Evolutionary conservation across 2,888 invertebrate genomes (phyloP).

Genomic region (Nasonia oneida): DNA sequence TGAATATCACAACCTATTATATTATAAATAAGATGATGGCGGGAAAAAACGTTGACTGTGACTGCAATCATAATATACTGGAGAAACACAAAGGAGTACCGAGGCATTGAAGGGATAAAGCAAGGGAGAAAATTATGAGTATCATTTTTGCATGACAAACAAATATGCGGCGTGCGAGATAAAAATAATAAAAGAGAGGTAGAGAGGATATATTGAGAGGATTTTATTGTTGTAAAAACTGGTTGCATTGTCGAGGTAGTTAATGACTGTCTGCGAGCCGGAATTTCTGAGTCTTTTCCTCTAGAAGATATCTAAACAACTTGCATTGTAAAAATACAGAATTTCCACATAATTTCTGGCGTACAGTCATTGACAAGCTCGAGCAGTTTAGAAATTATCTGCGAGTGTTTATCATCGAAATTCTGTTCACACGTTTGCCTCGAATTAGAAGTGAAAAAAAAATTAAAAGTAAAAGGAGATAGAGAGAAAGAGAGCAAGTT

Average conservation of each 20-base stretch:
- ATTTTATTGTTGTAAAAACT: constrained; percentile 45
- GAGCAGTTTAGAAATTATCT: constrained; percentile 25
- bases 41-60: constrained; percentile 74
- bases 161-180: constrained; percentile 60
- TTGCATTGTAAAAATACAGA: neutral
- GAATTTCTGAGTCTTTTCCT: neutral
- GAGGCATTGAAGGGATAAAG: constrained; percentile 17
- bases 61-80: constrained; percentile 76
- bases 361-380: constrained; percentile 2
- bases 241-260: constrained; percentile 20
- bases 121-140: constrained; percentile 42
- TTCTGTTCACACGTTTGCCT: constrained; percentile 53
- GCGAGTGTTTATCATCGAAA: constrained; percentile 34
- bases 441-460: constrained; percentile 18
- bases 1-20: constrained; percentile 66
- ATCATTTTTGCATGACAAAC: constrained; percentile 60
- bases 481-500: neutral
- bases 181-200: neutral
- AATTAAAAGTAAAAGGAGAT: neutral
- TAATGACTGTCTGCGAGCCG: constrained; percentile 24
- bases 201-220: constrained; percentile 24
- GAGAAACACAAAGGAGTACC: constrained; percentile 43
- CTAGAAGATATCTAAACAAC: neutral
- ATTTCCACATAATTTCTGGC: neutral
- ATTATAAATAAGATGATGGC: constrained; percentile 65